These are phyloP conservation scores for Sebastes kiyomatsui DNA, from an alignment of 2,797 vertebrate species.

Conservation along the genomic window DNA sequence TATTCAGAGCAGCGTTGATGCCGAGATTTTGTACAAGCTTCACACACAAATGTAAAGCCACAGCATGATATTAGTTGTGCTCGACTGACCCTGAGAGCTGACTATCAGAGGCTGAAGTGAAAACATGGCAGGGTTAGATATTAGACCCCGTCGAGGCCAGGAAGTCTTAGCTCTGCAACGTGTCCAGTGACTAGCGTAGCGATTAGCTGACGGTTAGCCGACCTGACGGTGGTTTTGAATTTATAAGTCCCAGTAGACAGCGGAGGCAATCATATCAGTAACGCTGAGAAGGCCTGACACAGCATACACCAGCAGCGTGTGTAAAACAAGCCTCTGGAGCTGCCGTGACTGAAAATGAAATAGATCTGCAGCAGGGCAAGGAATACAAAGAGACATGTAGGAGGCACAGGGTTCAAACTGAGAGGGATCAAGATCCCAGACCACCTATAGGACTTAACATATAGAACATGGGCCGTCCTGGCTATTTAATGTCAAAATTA, in stretches of 20 bases:
- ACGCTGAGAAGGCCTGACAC: slow-evolving; percentile 68
- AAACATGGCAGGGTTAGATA: slow-evolving; percentile 52
- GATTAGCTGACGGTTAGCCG: slow-evolving; percentile 69
- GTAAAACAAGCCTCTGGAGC: slow-evolving; percentile 70
- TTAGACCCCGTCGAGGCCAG: slow-evolving; percentile 32
- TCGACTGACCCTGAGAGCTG: slow-evolving; percentile 41
- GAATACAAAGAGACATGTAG: slow-evolving; percentile 12
- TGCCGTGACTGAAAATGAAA: slow-evolving; percentile 53
- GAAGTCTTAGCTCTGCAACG: slow-evolving; percentile 49
- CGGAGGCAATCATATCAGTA: slow-evolving; percentile 68
- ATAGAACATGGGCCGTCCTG: background rate
- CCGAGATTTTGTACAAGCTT: background rate
- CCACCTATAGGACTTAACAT: background rate
- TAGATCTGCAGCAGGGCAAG: slow-evolving; percentile 5
- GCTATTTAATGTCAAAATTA: slow-evolving; percentile 2
- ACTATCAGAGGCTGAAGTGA: slow-evolving; percentile 23
- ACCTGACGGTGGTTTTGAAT: slow-evolving; percentile 65
- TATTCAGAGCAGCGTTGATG: slow-evolving; percentile 2
- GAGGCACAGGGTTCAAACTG: background rate
- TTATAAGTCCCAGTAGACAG: slow-evolving; percentile 57
- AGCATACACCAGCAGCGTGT: slow-evolving; percentile 53
- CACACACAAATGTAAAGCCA: slow-evolving; percentile 16
- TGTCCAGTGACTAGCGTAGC: slow-evolving; percentile 46
- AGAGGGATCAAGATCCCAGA: background rate
- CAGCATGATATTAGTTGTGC: slow-evolving; percentile 25